Evolutionary conservation across 1,140 invertebrate genomes (phyloP).

Genomic region (Scaptomyza pallida): DNA sequence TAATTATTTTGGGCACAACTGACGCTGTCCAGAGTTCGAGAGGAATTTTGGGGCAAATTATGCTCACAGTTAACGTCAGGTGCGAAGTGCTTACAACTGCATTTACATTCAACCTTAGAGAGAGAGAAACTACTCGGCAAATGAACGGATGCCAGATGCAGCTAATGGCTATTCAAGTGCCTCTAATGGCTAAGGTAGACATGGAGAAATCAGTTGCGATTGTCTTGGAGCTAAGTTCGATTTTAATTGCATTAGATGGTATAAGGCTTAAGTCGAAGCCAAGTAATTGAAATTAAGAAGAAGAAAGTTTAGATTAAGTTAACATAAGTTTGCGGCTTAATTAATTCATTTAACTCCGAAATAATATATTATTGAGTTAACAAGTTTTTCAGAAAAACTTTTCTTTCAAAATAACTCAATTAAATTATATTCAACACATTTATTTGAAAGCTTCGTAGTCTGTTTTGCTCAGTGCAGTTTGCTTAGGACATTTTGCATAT

Average conservation of each 20-base stretch:
- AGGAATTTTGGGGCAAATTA: conserved; percentile 58
- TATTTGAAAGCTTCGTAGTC: background rate
- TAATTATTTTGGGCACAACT: conserved; percentile 41
- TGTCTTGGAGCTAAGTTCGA: background rate
- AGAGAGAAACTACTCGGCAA: conserved; percentile 1
- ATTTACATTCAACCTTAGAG: conserved; percentile 58
- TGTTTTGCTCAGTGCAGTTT: conserved; percentile 15
- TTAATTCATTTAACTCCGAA: no score
- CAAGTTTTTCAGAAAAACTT: no score
- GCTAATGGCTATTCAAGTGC: conserved; percentile 46
- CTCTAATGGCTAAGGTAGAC: conserved; percentile 18
- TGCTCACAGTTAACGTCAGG: conserved; percentile 60
- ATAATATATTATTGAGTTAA: no score
- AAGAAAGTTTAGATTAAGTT: no score
- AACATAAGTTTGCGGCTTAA: no score
- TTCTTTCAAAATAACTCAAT: no score
- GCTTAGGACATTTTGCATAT: conserved; percentile 30
- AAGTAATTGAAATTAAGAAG: no score
- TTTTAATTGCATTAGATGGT: no score
- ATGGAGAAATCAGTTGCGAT: conserved; percentile 2
- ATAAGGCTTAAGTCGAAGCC: no score
- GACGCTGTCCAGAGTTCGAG: conserved; percentile 6
- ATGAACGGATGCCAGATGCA: conserved; percentile 5
- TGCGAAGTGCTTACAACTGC: conserved; percentile 69
- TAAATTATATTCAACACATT: background rate